Evolutionary conservation across 2,113 vertebrate species (phyloP).

Genomic region (Lepus timidus): DNA sequence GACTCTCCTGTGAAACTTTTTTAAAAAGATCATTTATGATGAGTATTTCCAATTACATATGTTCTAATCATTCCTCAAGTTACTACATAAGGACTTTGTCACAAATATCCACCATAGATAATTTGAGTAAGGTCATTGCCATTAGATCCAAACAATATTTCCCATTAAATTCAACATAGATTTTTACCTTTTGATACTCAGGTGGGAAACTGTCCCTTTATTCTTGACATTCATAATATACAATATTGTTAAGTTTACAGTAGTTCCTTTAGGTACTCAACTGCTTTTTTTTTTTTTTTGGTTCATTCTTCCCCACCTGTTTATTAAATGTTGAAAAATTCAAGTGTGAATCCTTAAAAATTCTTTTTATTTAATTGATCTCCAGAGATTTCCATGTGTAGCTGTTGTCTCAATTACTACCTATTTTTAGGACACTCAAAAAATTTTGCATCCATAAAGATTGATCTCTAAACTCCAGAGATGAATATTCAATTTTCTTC

Average conservation of each 20-base stretch:
- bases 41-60: not conserved
- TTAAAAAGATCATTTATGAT: not conserved
- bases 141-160: not conserved
- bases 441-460: not conserved
- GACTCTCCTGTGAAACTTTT: not conserved
- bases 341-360: not conserved
- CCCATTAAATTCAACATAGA: not conserved
- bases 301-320: not conserved
- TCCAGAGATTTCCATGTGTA: not conserved
- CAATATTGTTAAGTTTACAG: not conserved
- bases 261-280: not conserved
- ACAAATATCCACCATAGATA: not conserved
- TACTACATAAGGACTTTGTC: not conserved
- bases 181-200: not conserved
- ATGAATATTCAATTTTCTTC: not conserved
- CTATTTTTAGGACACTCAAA: not conserved
- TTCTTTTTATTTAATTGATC: not conserved
- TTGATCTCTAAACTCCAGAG: not conserved
- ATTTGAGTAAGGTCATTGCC: not conserved
- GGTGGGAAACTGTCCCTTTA: not conserved
- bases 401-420: not conserved
- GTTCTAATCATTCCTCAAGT: not conserved
- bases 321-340: not conserved
- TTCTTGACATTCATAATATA: not conserved
- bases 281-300: not conserved